phyloP scores from a whole-genome alignment of 2,888 invertebrate genomes.

The Drosophila quasianomalipes region DNA sequence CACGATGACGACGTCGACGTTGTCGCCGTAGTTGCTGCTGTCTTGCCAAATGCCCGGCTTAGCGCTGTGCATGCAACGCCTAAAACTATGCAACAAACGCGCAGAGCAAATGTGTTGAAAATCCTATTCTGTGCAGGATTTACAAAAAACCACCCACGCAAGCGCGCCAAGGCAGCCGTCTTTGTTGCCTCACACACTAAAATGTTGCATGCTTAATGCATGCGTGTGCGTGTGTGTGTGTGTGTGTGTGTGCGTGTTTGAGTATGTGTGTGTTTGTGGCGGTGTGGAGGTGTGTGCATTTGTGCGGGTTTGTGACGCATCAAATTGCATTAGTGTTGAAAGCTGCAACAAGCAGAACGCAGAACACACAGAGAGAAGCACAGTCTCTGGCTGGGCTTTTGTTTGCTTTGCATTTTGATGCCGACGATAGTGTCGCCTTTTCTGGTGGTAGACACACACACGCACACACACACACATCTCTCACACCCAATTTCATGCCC shows the following conservation, averaged over 20 bases:
- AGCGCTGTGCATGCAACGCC: constrained; percentile 60
- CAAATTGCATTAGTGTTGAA: constrained; percentile 78
- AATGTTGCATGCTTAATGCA: constrained; percentile 15
- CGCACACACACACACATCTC: constrained; percentile 6
- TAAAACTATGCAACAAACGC: constrained; percentile 73
- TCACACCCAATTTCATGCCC: constrained; percentile 25
- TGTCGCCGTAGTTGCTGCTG: constrained; percentile 5
- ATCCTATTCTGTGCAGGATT: constrained; percentile 73
- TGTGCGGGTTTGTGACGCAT: constrained; percentile 73
- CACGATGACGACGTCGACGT: constrained; percentile 4
- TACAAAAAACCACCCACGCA: constrained; percentile 40
- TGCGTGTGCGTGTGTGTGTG: background rate
- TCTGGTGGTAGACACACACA: constrained; percentile 15
- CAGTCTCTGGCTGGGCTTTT: constrained; percentile 40
- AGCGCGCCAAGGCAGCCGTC: constrained; percentile 27
- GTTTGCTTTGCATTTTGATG: constrained; percentile 77
- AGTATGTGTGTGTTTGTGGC: constrained; percentile 7
- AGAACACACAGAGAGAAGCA: constrained; percentile 32
- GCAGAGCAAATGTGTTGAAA: constrained; percentile 65
- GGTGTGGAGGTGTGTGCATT: constrained; percentile 34
- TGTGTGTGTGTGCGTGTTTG: background rate
- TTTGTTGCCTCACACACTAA: constrained; percentile 28
- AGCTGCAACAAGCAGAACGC: constrained; percentile 55
- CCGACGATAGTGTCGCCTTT: constrained; percentile 30
- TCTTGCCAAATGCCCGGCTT: constrained; percentile 50